These are phyloP conservation scores for Campylomormyrus numenius DNA, from an alignment of 2,113 vertebrate species.

Conservation along the genomic window DNA sequence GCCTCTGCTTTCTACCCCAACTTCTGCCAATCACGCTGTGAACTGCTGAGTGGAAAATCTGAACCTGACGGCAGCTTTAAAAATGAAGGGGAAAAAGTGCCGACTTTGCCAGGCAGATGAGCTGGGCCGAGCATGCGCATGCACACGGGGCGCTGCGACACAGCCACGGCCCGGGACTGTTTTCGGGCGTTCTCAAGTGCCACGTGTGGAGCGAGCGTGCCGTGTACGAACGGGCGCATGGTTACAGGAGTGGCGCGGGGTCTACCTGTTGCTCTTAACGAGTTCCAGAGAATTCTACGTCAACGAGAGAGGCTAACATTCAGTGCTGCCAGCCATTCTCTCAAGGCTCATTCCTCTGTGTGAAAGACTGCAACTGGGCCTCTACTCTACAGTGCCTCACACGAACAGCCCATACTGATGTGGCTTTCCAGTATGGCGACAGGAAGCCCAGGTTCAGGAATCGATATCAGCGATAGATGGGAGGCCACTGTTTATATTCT, in stretches of 20 bases:
- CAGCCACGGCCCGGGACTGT: conserved; percentile 1
- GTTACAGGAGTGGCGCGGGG: neutral
- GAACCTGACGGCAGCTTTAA: neutral
- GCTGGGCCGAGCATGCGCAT: neutral
- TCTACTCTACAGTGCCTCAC: neutral
- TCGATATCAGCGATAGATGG: neutral
- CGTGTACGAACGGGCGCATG: neutral
- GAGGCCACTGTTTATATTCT: neutral
- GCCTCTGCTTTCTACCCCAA: neutral
- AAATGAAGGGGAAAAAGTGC: neutral
- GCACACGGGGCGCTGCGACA: neutral
- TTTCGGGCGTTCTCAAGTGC: conserved; percentile 44
- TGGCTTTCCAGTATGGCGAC: neutral
- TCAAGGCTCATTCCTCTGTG: neutral
- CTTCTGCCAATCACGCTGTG: conserved; percentile 8
- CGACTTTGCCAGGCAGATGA: neutral
- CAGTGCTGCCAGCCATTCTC: neutral
- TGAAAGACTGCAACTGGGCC: neutral
- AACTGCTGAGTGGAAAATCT: conserved; percentile 1
- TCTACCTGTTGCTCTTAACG: neutral
- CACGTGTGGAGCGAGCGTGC: neutral
- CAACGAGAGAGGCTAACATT: neutral
- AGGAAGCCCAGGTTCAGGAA: neutral
- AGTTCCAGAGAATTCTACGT: neutral
- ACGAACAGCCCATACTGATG: neutral